Base-by-base conservation (phyloP, 2,888 invertebrate species). In the Nomada ferruginata region DNA sequence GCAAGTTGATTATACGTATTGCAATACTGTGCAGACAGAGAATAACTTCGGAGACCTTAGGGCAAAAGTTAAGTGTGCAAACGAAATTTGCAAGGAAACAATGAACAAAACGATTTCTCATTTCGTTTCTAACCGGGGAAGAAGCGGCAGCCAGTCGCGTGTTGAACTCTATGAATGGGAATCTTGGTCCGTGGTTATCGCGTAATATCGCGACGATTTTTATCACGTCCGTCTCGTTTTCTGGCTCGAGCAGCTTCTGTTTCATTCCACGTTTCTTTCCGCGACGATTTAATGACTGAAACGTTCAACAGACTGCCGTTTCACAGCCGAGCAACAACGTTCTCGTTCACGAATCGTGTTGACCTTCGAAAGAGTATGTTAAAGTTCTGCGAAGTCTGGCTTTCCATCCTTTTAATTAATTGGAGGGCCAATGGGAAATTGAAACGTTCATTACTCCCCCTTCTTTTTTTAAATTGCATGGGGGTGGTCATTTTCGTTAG, bases 161-260 rank as follows among this genome's bases (percentile, higher is more conserved):
- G 23, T 23, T 15, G 55, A 47, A 47, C 29, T 15, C 20, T 26
- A 57, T 80, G 72, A 80, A 80, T 78, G 63, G 36, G 66, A 70
- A 72, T 52, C 72, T 78, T 78, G 68, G 64, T 64, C 23, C 53
- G 64, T n/a, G 57, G 15, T 78, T 72, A 80, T 79, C 79, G 72
- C 79, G 60, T 79, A 70, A 79, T 73, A 70, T 79, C 73, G 68
- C 76, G 64, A 60, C 69, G 59, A 68, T 79, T 82, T 36, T 85
- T 85, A 82, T 80, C 76, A 73, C 70, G 18, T 9, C 20, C 53
- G 53, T 20, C 13, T 20, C 47, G 50, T 60, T 70, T 36, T 11
- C 60, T 70, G 20, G 50, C 50, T 15, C 60, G 50, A 52, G 29
- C 57, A 20, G 57, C 13, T 29, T 29, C 44, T 10, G 60, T 36